Percentiles rank a stretch among this genome's conserved stretches.
These are phyloP conservation scores for Sinelater perroti DNA, from an alignment of 2,888 invertebrate species.

Conservation along the genomic window DNA sequence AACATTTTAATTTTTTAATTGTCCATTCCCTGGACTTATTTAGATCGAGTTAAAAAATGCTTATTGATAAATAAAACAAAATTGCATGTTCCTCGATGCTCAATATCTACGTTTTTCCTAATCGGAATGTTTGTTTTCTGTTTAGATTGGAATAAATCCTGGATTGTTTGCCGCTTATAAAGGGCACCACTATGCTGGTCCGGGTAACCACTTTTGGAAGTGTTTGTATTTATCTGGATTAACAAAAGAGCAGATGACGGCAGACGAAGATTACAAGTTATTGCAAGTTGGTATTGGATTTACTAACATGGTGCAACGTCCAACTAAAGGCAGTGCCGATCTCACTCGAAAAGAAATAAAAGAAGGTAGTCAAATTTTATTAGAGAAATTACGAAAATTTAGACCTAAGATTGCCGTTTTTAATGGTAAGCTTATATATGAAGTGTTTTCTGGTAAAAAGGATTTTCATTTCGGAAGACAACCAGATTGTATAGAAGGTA, in stretches of 20 bases:
- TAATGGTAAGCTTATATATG: constrained; percentile 98
- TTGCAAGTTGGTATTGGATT: constrained; percentile 95
- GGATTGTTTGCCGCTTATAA: constrained; percentile 97
- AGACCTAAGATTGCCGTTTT: constrained; percentile 97
- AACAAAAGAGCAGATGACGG: constrained; percentile 94
- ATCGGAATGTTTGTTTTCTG: no score
- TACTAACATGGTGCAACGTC: constrained; percentile 96
- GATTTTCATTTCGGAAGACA: constrained; percentile 97
- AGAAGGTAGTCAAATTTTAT: constrained; percentile 87
- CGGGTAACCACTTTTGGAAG: constrained; percentile 99
- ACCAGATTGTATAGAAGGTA: constrained; percentile 91
- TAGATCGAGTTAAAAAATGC: no score
- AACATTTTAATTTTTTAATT: no score
- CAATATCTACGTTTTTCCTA: no score
- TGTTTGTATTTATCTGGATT: constrained; percentile 94
- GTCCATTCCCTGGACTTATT: no score
- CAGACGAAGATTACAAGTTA: constrained; percentile 94
- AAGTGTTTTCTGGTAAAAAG: constrained; percentile 96
- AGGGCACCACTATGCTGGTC: constrained; percentile 98
- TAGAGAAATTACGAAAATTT: constrained; percentile 90
- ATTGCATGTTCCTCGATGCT: no score
- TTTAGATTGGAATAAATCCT: constrained; percentile 97
- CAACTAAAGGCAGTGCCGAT: constrained; percentile 96
- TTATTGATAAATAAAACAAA: no score
- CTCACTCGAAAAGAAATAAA: constrained; percentile 93